These are phyloP conservation scores for Archocentrus centrarchus DNA, from an alignment of 2,113 vertebrate genomes.

Conservation along the genomic window DNA sequence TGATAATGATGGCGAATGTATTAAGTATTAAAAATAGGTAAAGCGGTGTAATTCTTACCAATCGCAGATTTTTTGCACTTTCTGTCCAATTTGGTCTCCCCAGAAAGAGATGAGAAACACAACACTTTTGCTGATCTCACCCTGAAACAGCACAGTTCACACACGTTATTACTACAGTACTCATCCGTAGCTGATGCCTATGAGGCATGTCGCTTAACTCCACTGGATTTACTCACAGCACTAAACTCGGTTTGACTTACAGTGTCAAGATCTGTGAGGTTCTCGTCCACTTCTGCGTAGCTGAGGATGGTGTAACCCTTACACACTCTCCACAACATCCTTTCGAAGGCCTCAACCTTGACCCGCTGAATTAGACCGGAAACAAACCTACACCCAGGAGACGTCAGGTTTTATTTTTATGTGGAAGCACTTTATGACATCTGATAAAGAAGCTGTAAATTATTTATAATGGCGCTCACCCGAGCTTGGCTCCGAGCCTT, in stretches of 20 bases:
- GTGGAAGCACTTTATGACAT: background rate
- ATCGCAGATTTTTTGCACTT: constrained; percentile 98
- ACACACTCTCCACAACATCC: constrained; percentile 95
- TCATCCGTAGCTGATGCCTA: background rate
- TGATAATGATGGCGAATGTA: background rate
- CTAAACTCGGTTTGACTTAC: constrained; percentile 79
- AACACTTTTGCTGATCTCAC: constrained; percentile 89
- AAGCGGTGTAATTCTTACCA: constrained; percentile 83
- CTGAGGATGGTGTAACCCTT: constrained; percentile 96
- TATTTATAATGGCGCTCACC: constrained; percentile 80
- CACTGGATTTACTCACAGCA: background rate
- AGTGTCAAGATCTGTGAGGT: constrained; percentile 89
- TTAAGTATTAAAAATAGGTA: background rate
- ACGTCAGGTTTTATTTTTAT: background rate
- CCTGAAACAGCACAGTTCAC: constrained; percentile 77
- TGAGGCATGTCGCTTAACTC: background rate
- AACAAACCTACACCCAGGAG: constrained; percentile 83
- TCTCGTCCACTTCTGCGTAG: constrained; percentile 88
- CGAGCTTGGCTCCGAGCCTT: constrained; percentile 93
- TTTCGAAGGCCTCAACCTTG: constrained; percentile 95
- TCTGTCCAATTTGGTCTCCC: constrained; percentile 97
- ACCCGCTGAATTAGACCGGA: constrained; percentile 92
- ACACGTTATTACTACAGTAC: background rate
- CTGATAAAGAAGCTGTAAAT: background rate
- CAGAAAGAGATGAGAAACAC: constrained; percentile 97